phyloP scores from a whole-genome alignment of 2,797 vertebrate species.

The Pseudomugil tenellus region DNA sequence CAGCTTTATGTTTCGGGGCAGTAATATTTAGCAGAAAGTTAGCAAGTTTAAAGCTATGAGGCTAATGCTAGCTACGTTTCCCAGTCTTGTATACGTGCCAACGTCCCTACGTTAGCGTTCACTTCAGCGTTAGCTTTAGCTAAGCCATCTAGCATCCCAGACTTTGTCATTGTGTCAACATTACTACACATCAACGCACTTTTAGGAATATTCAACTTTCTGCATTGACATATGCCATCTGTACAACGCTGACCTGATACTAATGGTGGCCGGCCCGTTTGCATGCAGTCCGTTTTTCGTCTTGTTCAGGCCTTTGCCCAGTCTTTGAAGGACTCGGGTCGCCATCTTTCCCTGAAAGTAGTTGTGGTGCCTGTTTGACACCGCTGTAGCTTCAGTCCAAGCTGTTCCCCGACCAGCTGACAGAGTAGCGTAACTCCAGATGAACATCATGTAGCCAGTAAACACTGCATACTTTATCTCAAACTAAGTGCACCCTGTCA shows the following conservation, averaged over 20 bases:
- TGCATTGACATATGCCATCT: fast-evolving
- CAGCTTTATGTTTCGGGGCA: neutral
- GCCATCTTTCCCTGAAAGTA: conserved; percentile 85
- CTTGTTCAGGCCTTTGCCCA: conserved; percentile 75
- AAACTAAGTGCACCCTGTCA: too few relatives aligned
- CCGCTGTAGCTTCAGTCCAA: conserved; percentile 24
- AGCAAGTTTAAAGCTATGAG: conserved; percentile 26
- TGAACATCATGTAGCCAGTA: neutral
- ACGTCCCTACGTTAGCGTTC: conserved; percentile 21
- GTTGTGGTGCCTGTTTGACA: conserved; percentile 12
- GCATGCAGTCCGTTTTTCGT: conserved; percentile 50
- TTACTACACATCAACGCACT: fast-evolving
- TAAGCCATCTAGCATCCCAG: conserved; percentile 54
- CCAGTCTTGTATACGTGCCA: neutral
- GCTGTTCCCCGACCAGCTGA: conserved; percentile 28
- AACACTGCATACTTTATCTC: too few relatives aligned
- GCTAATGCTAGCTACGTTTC: conserved; percentile 42
- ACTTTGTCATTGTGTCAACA: conserved; percentile 35
- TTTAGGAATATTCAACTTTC: fast-evolving
- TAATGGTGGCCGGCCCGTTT: conserved; percentile 58
- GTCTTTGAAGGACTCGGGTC: conserved; percentile 84
- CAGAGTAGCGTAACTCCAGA: neutral
- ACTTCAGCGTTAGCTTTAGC: conserved; percentile 39
- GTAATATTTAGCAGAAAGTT: conserved; percentile 28
- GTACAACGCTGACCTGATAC: conserved; percentile 74